Base-by-base conservation (phyloP, 2,113 vertebrate species). In the Ophiodon elongatus region DNA sequence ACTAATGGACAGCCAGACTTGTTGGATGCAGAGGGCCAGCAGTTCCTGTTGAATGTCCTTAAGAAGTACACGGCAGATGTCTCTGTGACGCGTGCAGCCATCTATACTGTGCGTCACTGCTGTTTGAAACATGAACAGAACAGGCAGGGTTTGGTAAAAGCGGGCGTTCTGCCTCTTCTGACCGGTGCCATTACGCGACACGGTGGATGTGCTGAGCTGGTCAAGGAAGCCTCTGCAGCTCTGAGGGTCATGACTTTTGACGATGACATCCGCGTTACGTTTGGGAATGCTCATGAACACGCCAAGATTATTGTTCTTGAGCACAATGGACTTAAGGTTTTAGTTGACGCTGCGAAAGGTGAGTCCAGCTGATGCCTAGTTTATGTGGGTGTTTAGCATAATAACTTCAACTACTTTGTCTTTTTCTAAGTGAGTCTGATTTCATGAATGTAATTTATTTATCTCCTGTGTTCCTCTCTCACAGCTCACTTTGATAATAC, bases 91-190 rank as follows among this genome's bases (percentile, higher is more conserved):
- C 76, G 93, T 13, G 85, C 89, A 0, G 95, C 85, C 4, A 45
- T 97, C 1, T 94, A 95, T 0, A 86, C 95, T 0, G 47, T 97
- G 0, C 95, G 97, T 0, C 94, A 96, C 0, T 96, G 94, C 84
- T 98, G 97, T 76, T 89, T 99, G 85, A 98, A 98, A 25, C 98
- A 99, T 0, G 98, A 99, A 93, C 96, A 93, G 85, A 99, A 99
- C 81, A 87, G 98, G 3, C 98, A 98, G 93, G 95, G 87, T 90
- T 89, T 99, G 35, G 97, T 97, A 5, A 96, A 95, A 85, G 95
- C 85, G 0, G 97, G 98, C 0, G 29, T 96, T 39, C 88, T 99
- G 31, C 85, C 95, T 0, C 88, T 97, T 0, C 94, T 99, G 29
- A 96, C 95, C 0, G 78, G 79, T 0, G 95, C 96, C 23, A 90